phyloP scores from a whole-genome alignment of 2,797 vertebrate genomes.

The Spondyliosoma cantharus region DNA sequence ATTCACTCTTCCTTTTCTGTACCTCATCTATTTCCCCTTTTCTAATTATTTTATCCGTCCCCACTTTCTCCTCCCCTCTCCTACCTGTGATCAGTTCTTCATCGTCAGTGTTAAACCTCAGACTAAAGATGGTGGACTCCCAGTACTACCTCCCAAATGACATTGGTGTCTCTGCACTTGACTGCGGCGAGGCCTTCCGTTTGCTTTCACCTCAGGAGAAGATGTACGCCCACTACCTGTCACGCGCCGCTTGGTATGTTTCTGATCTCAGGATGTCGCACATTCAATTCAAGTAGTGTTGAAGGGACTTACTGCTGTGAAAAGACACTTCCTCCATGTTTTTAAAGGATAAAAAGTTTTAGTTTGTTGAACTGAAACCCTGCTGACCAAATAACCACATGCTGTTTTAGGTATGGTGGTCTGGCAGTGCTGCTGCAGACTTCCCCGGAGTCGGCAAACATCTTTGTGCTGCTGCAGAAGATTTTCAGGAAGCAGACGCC shows the following conservation, averaged over 20 bases:
- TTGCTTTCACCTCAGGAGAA: constrained; percentile 89
- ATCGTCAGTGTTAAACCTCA: constrained; percentile 33
- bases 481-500: constrained; percentile 89
- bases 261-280: not conserved
- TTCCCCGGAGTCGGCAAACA: constrained; percentile 90
- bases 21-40: not conserved
- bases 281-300: not conserved
- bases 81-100: constrained; percentile 36
- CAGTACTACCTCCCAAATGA: constrained; percentile 94
- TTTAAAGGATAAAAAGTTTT: not conserved
- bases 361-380: not conserved
- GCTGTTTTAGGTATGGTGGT: constrained; percentile 83
- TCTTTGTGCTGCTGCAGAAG: constrained; percentile 90
- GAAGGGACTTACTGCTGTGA: not conserved
- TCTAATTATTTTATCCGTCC: not conserved
- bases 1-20: not conserved
- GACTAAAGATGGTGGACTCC: constrained; percentile 88
- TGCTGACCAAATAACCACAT: not conserved
- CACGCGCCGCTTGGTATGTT: constrained; percentile 89
- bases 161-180: constrained; percentile 88
- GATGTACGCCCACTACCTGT: constrained; percentile 91
- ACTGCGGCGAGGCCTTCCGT: constrained; percentile 90
- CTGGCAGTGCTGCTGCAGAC: constrained; percentile 92
- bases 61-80: not conserved
- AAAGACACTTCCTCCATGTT: not conserved